Base-by-base conservation (phyloP, 1,140 invertebrate species). In the Caenorhabditis brenneri region DNA sequence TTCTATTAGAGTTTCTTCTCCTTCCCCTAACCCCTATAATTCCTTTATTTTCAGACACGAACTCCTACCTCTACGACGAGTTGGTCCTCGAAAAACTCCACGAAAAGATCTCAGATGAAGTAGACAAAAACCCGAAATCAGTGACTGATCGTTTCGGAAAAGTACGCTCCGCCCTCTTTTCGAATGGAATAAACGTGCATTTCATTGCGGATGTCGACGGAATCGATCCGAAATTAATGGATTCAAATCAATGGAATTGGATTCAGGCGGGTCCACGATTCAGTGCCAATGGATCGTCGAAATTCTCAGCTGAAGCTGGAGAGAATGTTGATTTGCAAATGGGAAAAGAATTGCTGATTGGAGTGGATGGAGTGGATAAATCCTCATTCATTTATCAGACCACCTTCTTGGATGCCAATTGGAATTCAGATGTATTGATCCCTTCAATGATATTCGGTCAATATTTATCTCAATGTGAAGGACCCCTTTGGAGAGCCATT, bases 401-500 rank as follows among this genome's bases (percentile, higher is more conserved):
- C 27, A 42, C 84, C 9, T 65, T 81, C 69, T 55, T 89, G 15
- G 82, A 82, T 29, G 92, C 90, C 0, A 93, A 94, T 53, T 94
- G 93, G 88, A 90, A 92, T 27, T 91, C 94, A 90, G 92, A 92
- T 1, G 94, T 95, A 91, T 90, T 94, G 22, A 93, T 95, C 3
- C 93, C 94, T 49, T 91, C 96, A 19, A 91, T 94, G 79, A 94
- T 96, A 31, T 94, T 94, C 82, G 92, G 96, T 58, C 94, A 96
- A 90, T 97, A 96, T 92, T 93, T 97, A 53, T 94, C 93, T 16
- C 95, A 96, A 92, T 92, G 94, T 0, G 95, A 95, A 94, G 84
- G 96, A 46, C 95, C 95, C 39, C 93, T 97, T 93, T 97, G 95
- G 95, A 93, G 93, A 82, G 93, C 94, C 89, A 94, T 97, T 83